Percentiles rank a stretch among this genome's conserved stretches.
phyloP scores from a whole-genome alignment of 2,888 invertebrate genomes.

The Xestia c-nigrum region DNA sequence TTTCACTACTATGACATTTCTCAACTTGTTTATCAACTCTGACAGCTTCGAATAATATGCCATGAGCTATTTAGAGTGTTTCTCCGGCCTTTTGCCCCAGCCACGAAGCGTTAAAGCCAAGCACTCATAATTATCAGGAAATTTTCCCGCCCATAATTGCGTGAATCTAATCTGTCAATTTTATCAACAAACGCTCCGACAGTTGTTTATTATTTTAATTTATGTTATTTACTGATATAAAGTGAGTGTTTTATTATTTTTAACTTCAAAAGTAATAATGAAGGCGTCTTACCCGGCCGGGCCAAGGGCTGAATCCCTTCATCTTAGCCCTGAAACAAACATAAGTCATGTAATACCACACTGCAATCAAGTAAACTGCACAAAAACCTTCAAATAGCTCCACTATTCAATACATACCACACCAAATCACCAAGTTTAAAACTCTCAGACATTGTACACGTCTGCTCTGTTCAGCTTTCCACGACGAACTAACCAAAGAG shows the following conservation, averaged over 20 bases:
- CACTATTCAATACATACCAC: slow-evolving; percentile 84
- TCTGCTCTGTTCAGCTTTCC: slow-evolving; percentile 75
- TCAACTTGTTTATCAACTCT: slow-evolving; percentile 34
- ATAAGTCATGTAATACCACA: slow-evolving; percentile 65
- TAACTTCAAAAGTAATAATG: slow-evolving; percentile 69
- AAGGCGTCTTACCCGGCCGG: slow-evolving; percentile 97
- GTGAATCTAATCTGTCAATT: slow-evolving; percentile 57
- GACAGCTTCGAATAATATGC: not conserved
- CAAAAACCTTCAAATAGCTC: slow-evolving; percentile 67
- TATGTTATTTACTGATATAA: slow-evolving; percentile 27
- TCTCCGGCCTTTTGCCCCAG: slow-evolving; percentile 32
- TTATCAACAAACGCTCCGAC: slow-evolving; percentile 59
- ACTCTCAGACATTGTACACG: slow-evolving; percentile 84
- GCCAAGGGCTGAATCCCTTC: slow-evolving; percentile 99
- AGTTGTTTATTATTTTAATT: slow-evolving; percentile 53
- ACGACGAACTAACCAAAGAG: slow-evolving; percentile 87
- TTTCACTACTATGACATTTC: slow-evolving; percentile 33
- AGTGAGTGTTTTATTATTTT: slow-evolving; percentile 41
- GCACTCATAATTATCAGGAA: slow-evolving; percentile 63
- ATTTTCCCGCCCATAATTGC: slow-evolving; percentile 79
- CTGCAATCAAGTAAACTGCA: slow-evolving; percentile 77
- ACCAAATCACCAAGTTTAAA: slow-evolving; percentile 90
- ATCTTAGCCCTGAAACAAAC: slow-evolving; percentile 97
- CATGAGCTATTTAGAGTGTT: not conserved
- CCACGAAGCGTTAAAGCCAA: slow-evolving; percentile 61